phyloP scores from a whole-genome alignment of 1,140 invertebrate species.

The Patella vulgata region DNA sequence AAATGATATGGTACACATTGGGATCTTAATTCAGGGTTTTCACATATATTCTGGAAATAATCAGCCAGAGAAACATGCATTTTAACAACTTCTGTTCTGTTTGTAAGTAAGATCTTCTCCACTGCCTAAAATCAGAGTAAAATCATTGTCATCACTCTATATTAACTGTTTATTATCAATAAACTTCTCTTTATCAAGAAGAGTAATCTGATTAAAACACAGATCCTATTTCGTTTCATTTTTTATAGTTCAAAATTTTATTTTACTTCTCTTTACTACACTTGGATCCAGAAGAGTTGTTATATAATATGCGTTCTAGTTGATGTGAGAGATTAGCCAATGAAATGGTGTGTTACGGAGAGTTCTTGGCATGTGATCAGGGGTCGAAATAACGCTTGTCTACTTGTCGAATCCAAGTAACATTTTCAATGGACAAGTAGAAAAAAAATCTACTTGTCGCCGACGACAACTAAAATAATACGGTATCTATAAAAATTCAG shows the following conservation, averaged over 20 bases:
- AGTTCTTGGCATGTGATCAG: background rate
- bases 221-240: background rate
- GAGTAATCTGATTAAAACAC: background rate
- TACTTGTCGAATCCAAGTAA: too few relatives aligned
- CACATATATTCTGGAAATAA: constrained; percentile 31
- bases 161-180: background rate
- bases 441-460: too few relatives aligned
- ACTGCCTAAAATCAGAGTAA: constrained; percentile 26
- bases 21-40: constrained; percentile 2
- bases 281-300: too few relatives aligned
- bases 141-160: background rate
- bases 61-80: constrained; percentile 31
- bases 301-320: too few relatives aligned
- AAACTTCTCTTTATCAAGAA: background rate
- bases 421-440: too few relatives aligned
- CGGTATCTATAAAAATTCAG: too few relatives aligned
- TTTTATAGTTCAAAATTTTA: too few relatives aligned
- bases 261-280: too few relatives aligned
- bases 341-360: background rate
- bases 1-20: constrained; percentile 25
- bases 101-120: constrained; percentile 9
- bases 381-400: too few relatives aligned
- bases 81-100: constrained; percentile 1
- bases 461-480: background rate
- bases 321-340: too few relatives aligned